These are phyloP conservation scores for Drosophila affinis DNA, from an alignment of 2,888 invertebrate species.

Conservation along the genomic window DNA sequence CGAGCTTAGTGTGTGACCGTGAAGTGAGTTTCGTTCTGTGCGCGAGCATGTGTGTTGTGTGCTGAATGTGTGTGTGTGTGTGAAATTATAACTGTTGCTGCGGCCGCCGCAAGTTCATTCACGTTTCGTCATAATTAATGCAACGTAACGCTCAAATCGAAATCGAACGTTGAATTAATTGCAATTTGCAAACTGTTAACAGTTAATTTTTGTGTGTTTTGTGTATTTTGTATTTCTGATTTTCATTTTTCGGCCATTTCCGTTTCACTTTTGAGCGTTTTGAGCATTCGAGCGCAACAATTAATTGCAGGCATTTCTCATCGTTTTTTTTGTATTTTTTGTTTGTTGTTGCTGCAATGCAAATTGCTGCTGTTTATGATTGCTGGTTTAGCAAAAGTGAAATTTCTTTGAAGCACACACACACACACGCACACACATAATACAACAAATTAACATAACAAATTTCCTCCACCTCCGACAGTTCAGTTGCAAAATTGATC, in stretches of 20 bases:
- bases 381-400: slow-evolving; percentile 70
- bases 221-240: slow-evolving; percentile 33
- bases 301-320: slow-evolving; percentile 59
- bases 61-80: slow-evolving; percentile 1
- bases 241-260: slow-evolving; percentile 65
- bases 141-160: slow-evolving; percentile 64
- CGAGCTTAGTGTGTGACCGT: slow-evolving; percentile 45
- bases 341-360: slow-evolving; percentile 40
- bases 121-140: slow-evolving; percentile 71
- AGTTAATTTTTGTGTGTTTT: slow-evolving; percentile 26
- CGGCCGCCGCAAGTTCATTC: slow-evolving; percentile 68
- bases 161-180: slow-evolving; percentile 66
- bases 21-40: slow-evolving; percentile 52
- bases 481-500: slow-evolving; percentile 32
- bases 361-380: slow-evolving; percentile 60
- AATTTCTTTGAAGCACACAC: slow-evolving; percentile 56
- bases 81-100: slow-evolving; percentile 44
- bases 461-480: slow-evolving; percentile 43
- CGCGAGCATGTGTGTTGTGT: slow-evolving; percentile 51
- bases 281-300: slow-evolving; percentile 72
- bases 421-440: slow-evolving; percentile 42
- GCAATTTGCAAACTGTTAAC: slow-evolving; percentile 57
- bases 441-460: slow-evolving; percentile 54
- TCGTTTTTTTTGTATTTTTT: neutral
- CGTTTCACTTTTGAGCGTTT: slow-evolving; percentile 52